Base-by-base conservation (phyloP, 1,140 invertebrate genomes). In the Drosophila arawakana region DNA sequence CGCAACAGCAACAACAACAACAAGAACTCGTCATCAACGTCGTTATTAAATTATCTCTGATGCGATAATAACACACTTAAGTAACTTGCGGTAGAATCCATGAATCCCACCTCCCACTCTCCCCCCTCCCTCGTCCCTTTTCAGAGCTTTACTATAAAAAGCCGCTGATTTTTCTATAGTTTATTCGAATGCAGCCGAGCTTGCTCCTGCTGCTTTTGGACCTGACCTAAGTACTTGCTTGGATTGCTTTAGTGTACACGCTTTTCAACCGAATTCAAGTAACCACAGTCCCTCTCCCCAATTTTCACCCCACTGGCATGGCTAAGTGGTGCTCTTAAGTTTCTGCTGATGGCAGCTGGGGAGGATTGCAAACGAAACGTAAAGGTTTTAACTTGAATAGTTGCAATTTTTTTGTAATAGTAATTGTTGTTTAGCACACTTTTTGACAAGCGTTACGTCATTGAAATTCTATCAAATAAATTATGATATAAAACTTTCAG, bases 11-110 rank as follows among this genome's bases (percentile, higher is more conserved):
- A 39, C 61, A 63, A 59, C 62, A 76, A 47, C 66, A 43, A 55
- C 44, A 59, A 41, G 55, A 73, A 58, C 59, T 77, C 63, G 61
- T 62, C 69, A 50, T 61, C 74, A 61, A 52, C 72, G 69, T 86
- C 83, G 83, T 88, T 88, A 86, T 86, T 86, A 86, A 86, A 86
- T 86, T 86, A 86, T 86, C 83, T 86, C 83, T 88, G 83, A 88
- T 86, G 83, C 83, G 83, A 86, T 86, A 86, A 86, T 86, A 88
- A 81, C 80, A 77, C 83, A 86, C 83, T 86, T 86, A 86, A 74
- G 83, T 68, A 58, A 58, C 67, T 75, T 67, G 66, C 83, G 39
- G 67, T 54, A 57, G 67, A 34, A 59, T 41, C 35, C 15, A 70
- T 46, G 66, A 25, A 21, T 18, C 61, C 13, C 10, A n/a, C 18